These are phyloP conservation scores for Nothobranchius furzeri DNA, from an alignment of 2,113 vertebrate species.

Conservation along the genomic window DNA sequence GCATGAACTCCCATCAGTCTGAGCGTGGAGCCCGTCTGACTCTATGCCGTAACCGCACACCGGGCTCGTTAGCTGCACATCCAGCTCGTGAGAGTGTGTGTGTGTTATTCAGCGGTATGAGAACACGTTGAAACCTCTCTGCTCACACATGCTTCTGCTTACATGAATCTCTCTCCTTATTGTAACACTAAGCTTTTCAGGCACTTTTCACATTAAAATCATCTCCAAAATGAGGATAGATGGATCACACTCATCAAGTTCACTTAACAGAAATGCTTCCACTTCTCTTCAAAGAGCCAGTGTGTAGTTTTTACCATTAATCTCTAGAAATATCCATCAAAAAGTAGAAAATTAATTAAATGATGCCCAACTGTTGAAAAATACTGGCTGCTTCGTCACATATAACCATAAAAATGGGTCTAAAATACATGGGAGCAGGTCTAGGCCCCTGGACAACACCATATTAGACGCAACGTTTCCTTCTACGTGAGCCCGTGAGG, in stretches of 20 bases:
- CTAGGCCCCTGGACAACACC: too few species aligned
- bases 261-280: background rate
- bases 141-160: slow-evolving; percentile 24
- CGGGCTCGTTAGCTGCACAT: slow-evolving; percentile 69
- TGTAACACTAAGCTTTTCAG: slow-evolving; percentile 41
- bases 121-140: slow-evolving; percentile 33
- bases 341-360: too few species aligned
- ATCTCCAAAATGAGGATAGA: slow-evolving; percentile 40
- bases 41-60: slow-evolving; percentile 62
- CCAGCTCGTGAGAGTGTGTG: slow-evolving; percentile 31
- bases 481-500: too few species aligned
- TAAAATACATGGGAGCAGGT: too few species aligned
- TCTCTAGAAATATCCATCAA: too few species aligned
- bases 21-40: slow-evolving; percentile 60
- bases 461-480: too few species aligned
- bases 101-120: slow-evolving; percentile 19
- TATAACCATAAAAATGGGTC: too few species aligned
- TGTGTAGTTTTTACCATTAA: too few species aligned
- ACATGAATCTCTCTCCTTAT: slow-evolving; percentile 38
- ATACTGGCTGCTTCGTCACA: too few species aligned
- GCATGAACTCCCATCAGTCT: slow-evolving; percentile 71
- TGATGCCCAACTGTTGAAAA: too few species aligned
- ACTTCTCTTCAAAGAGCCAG: background rate
- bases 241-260: slow-evolving; percentile 9
- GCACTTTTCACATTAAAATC: slow-evolving; percentile 40